Evolutionary conservation across 2,797 vertebrate species (phyloP).

Genomic region (Serranus cabrilla): DNA sequence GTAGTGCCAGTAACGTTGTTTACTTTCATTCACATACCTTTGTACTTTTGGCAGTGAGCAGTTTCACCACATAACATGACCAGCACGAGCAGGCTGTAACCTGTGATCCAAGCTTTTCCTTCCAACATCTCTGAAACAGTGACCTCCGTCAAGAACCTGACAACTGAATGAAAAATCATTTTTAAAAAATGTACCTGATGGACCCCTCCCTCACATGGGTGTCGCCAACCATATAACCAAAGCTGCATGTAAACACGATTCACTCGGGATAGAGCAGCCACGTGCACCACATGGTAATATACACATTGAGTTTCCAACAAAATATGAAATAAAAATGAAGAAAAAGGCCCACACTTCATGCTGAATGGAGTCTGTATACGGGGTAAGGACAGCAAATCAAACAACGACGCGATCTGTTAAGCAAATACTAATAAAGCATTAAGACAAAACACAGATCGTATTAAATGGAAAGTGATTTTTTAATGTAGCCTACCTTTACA

Average conservation of each 20-base stretch:
- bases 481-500: not conserved
- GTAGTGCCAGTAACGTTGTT: not conserved
- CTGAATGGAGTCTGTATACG: no score
- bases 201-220: no score
- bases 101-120: not conserved
- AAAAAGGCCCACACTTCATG: no score
- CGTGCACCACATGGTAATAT: no score
- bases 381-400: no score
- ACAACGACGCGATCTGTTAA: no score
- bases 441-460: not conserved
- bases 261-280: no score
- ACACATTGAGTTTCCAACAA: no score
- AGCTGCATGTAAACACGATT: no score
- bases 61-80: not conserved
- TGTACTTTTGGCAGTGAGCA: not conserved
- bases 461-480: not conserved
- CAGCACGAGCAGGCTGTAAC: constrained; percentile 11
- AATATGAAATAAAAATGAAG: no score
- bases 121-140: not conserved
- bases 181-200: not conserved
- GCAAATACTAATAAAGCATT: no score
- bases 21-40: constrained; percentile 9
- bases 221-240: no score
- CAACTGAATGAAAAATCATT: not conserved
- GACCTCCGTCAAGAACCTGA: not conserved